Evolutionary conservation across 2,113 vertebrate genomes (phyloP).

Genomic region (Empidonax traillii): DNA sequence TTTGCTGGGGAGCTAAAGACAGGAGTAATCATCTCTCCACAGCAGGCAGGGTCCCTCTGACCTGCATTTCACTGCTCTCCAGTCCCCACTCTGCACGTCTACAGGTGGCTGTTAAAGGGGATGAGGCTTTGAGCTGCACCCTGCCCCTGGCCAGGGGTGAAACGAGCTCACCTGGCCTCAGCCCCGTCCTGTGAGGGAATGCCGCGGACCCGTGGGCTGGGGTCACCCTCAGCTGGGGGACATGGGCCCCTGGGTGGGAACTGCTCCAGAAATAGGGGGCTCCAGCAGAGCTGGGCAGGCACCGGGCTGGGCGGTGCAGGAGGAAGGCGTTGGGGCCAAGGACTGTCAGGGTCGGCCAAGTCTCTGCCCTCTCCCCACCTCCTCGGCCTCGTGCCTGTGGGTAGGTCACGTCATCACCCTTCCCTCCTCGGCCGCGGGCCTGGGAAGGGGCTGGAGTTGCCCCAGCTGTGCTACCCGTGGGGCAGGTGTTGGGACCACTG

Average conservation of each 20-base stretch:
- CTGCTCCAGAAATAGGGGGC: background rate
- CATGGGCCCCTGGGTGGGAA: background rate
- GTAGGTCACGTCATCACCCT: background rate
- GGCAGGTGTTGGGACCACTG: background rate
- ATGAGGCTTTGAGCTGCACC: background rate
- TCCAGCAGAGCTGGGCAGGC: background rate
- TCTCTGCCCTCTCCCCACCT: background rate
- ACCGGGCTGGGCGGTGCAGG: background rate
- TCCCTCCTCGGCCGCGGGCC: background rate
- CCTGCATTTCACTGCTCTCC: background rate
- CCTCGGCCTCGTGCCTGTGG: background rate
- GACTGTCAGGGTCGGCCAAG: background rate
- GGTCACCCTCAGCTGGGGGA: accelerated
- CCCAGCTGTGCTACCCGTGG: accelerated
- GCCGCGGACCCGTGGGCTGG: accelerated
- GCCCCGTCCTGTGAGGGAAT: accelerated
- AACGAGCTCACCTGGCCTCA: background rate
- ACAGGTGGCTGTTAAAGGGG: background rate
- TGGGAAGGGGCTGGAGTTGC: background rate
- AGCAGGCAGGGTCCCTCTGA: background rate
- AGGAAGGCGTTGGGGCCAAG: background rate
- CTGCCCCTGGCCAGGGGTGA: background rate
- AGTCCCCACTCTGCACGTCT: background rate
- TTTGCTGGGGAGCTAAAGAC: background rate
- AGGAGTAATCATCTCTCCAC: background rate